A percentile compares a stretch with the other conserved stretches of the same genome.
Evolutionary conservation across 2,113 vertebrate genomes (phyloP).

Genomic region (Emydocephalus ijimae): DNA sequence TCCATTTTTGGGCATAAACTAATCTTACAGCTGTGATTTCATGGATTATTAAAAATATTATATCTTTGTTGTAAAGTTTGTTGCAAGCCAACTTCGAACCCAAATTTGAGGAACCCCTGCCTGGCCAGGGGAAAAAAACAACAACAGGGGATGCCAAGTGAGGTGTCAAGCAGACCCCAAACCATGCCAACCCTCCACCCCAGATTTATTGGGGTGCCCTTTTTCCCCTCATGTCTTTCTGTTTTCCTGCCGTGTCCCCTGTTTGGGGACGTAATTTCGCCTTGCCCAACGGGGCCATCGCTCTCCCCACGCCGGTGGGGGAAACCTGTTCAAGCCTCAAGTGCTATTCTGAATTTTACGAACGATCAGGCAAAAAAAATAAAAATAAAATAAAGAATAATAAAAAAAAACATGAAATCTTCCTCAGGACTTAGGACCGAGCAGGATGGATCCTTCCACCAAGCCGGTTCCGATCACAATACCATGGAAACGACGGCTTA

Average conservation of each 20-base stretch:
- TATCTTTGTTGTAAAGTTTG: too few species aligned
- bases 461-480: background rate
- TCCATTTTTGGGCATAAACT: too few species aligned
- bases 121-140: too few species aligned
- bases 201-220: background rate
- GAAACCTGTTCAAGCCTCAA: conserved; percentile 17
- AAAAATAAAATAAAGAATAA: background rate
- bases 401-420: background rate
- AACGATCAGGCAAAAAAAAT: conserved; percentile 9
- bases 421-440: conserved; percentile 18
- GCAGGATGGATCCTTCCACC: background rate
- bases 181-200: too few species aligned
- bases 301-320: background rate
- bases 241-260: background rate
- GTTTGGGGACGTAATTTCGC: background rate
- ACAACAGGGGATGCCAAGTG: too few species aligned
- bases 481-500: background rate
- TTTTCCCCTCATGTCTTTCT: background rate
- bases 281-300: conserved; percentile 14
- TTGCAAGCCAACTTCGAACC: too few species aligned
- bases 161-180: background rate
- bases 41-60: too few species aligned
- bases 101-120: too few species aligned
- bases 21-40: too few species aligned
- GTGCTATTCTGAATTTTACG: conserved; percentile 26